Conservation (phyloP, 2,797 vertebrate species). For the Myotis daubentonii region DNA sequence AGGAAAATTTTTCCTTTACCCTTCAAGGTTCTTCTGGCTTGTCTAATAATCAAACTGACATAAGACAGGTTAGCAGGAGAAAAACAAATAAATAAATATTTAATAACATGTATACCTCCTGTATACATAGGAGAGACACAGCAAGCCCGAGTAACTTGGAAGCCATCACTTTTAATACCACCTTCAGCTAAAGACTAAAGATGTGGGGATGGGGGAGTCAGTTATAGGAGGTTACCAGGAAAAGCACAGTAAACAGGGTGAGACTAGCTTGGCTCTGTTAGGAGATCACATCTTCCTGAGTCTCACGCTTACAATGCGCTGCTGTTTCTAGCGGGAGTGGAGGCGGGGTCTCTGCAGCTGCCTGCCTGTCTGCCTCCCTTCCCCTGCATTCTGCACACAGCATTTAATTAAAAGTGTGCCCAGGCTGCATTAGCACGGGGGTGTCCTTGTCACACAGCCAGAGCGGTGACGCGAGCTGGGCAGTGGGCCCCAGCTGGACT, state of each 20-base stretch:
- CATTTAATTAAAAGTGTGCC: constrained; percentile 56
- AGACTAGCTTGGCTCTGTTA: neutral
- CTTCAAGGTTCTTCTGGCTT: neutral
- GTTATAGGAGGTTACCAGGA: neutral
- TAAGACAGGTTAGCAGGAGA: neutral
- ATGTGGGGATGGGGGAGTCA: neutral
- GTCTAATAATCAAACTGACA: neutral
- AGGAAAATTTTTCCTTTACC: neutral
- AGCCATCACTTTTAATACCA: neutral
- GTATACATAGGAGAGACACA: neutral
- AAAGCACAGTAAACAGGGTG: neutral
- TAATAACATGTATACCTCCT: neutral
- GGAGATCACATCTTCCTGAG: neutral
- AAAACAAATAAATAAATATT: neutral
- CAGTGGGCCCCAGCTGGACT: neutral
- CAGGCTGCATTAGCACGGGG: neutral
- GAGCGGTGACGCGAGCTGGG: neutral
- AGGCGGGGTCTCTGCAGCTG: constrained; percentile 67
- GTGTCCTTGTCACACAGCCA: neutral
- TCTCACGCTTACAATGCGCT: constrained; percentile 6
- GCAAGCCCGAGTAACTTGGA: neutral
- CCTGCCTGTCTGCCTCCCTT: neutral
- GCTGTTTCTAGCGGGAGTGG: constrained; percentile 45
- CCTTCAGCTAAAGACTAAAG: neutral
- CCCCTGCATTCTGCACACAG: neutral